A percentile compares a stretch with the other conserved stretches of the same genome.
These are phyloP conservation scores for Hydrotaea cyrtoneurina DNA, from an alignment of 2,888 invertebrate species.

Conservation along the genomic window DNA sequence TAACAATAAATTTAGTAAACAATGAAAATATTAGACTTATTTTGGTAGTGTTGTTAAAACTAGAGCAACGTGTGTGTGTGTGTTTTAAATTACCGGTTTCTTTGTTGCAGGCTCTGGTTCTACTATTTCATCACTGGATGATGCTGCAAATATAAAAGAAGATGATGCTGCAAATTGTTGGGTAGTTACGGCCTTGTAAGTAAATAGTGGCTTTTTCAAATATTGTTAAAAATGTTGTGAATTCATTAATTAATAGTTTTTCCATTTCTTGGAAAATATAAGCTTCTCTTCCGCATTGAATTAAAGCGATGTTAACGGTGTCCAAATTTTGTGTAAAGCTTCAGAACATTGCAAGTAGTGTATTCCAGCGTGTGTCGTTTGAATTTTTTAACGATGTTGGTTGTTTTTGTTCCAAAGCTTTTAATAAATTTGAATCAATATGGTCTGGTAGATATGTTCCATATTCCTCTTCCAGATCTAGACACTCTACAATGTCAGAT, in stretches of 20 bases:
- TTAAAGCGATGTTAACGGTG: conserved; percentile 35
- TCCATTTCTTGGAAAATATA: conserved; percentile 22
- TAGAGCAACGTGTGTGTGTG: background rate
- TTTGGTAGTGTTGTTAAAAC: background rate
- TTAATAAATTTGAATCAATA: background rate
- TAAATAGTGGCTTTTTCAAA: conserved; percentile 39
- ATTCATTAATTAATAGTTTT: conserved; percentile 24
- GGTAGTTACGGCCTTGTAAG: conserved; percentile 35
- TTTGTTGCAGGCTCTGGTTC: conserved; percentile 13
- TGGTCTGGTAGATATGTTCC: background rate
- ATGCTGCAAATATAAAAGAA: background rate
- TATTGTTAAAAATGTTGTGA: conserved; percentile 11
- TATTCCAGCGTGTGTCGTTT: conserved; percentile 48
- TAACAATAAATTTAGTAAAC: background rate
- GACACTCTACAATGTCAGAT: conserved; percentile 6
- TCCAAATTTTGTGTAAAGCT: conserved; percentile 41
- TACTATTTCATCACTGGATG: background rate
- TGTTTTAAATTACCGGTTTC: conserved; percentile 32
- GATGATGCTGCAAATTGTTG: background rate
- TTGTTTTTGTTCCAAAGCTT: conserved; percentile 1
- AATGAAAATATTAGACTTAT: background rate
- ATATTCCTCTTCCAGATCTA: conserved; percentile 29
- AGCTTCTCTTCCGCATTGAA: conserved; percentile 21
- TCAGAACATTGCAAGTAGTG: conserved; percentile 1
- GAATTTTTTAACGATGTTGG: conserved; percentile 26